Conservation (phyloP, 2,888 invertebrate genomes). For the Cephus pygmeus region DNA sequence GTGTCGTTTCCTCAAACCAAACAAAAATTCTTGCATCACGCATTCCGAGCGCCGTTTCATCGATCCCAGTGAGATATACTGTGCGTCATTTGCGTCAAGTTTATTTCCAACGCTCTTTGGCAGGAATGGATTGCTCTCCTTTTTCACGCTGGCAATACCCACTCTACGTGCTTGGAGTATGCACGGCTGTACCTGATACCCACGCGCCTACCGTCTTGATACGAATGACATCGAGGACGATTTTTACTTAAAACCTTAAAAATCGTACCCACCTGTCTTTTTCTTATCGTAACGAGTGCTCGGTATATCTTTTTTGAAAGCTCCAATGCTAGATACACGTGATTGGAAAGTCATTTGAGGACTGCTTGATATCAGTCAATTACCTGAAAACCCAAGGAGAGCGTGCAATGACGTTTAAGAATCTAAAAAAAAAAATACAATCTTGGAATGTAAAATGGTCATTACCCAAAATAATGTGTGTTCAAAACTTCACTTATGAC, state of each 20-base stretch:
- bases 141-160: conserved; percentile 39
- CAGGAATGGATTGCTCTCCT: conserved; percentile 45
- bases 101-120: conserved; percentile 46
- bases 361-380: no score
- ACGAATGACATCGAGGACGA: neutral
- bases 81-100: conserved; percentile 25
- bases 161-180: neutral
- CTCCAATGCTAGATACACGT: no score
- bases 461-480: neutral
- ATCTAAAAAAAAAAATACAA: no score
- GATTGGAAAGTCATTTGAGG: no score
- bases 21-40: neutral
- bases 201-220: neutral
- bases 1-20: neutral
- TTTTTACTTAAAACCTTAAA: no score
- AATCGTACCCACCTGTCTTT: no score
- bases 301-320: no score
- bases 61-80: neutral
- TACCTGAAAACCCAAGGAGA: no score
- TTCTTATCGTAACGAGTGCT: no score
- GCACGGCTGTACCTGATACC: neutral
- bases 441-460: no score
- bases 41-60: conserved; percentile 1
- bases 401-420: no score
- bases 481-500: neutral